Evolutionary conservation across 2,888 invertebrate species (phyloP).

Genomic region (Melipona bicolor): DNA sequence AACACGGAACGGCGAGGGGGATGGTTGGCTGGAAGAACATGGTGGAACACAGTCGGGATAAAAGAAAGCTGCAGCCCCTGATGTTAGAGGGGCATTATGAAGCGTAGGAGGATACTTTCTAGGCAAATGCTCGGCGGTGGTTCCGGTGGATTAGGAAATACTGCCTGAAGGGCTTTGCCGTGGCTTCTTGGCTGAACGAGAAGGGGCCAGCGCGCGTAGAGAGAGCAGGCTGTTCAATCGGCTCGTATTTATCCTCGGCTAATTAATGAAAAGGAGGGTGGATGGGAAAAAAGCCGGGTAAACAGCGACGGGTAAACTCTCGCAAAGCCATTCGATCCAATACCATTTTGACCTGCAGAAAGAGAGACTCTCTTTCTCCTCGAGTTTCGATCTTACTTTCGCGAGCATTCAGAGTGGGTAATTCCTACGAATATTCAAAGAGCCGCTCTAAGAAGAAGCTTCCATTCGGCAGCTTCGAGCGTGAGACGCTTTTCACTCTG

Average conservation of each 20-base stretch:
- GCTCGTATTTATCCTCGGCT: slow-evolving; percentile 37
- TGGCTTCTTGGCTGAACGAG: slow-evolving; percentile 8
- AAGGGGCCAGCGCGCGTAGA: slow-evolving; percentile 10
- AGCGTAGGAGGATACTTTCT: slow-evolving; percentile 20
- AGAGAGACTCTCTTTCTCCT: neutral
- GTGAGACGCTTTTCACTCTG: neutral
- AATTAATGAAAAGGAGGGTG: slow-evolving; percentile 53
- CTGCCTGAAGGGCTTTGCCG: slow-evolving; percentile 24
- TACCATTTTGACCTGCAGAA: slow-evolving; percentile 33
- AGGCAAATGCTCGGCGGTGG: slow-evolving; percentile 12
- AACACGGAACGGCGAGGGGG: neutral
- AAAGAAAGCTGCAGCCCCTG: neutral
- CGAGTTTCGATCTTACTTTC: slow-evolving; percentile 5
- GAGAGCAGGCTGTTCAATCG: slow-evolving; percentile 25
- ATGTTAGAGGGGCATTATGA: slow-evolving; percentile 18
- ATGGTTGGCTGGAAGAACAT: neutral
- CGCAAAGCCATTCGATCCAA: slow-evolving; percentile 44
- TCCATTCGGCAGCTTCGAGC: neutral
- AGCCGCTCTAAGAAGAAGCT: neutral
- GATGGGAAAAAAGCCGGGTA: slow-evolving; percentile 41
- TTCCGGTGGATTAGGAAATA: slow-evolving; percentile 34
- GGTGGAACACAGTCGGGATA: neutral
- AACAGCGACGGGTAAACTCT: slow-evolving; percentile 47
- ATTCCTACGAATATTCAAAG: neutral
- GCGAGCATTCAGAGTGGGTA: neutral